Evolutionary conservation across 2,797 vertebrate genomes (phyloP).

Genomic region (Acipenser ruthenus): DNA sequence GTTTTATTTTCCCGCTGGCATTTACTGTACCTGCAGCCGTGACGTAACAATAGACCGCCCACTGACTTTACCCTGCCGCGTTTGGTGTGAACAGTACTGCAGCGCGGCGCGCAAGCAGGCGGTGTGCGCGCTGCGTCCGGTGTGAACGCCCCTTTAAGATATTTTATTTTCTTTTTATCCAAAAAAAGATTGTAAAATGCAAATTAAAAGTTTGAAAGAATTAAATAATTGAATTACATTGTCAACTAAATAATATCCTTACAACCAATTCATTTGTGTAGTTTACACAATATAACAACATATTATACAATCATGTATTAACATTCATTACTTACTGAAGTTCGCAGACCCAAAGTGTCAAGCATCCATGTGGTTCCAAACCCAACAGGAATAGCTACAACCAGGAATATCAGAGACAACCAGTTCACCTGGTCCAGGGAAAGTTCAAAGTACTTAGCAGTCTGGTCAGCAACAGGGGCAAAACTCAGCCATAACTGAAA

Average conservation of each 20-base stretch:
- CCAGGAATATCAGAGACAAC: constrained; percentile 76
- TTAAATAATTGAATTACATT: background rate
- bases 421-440: constrained; percentile 69
- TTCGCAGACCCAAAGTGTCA: constrained; percentile 72
- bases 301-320: background rate
- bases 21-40: too few relatives aligned
- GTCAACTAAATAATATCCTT: background rate
- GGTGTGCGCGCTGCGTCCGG: too few relatives aligned
- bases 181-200: too few relatives aligned
- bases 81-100: too few relatives aligned
- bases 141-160: too few relatives aligned
- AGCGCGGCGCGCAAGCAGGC: too few relatives aligned
- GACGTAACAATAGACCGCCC: too few relatives aligned
- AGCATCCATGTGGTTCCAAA: constrained; percentile 80
- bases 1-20: too few relatives aligned
- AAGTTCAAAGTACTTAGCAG: constrained; percentile 55
- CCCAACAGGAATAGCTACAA: constrained; percentile 75
- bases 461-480: constrained; percentile 75
- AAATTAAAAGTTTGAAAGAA: too few relatives aligned
- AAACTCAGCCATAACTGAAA: constrained; percentile 80
- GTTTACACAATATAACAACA: background rate
- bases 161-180: too few relatives aligned
- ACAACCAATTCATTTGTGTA: too few relatives aligned
- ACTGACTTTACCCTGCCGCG: too few relatives aligned
- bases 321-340: constrained; percentile 56